Conservation (phyloP, 2,797 vertebrate species). For the Sebastes dallii region DNA sequence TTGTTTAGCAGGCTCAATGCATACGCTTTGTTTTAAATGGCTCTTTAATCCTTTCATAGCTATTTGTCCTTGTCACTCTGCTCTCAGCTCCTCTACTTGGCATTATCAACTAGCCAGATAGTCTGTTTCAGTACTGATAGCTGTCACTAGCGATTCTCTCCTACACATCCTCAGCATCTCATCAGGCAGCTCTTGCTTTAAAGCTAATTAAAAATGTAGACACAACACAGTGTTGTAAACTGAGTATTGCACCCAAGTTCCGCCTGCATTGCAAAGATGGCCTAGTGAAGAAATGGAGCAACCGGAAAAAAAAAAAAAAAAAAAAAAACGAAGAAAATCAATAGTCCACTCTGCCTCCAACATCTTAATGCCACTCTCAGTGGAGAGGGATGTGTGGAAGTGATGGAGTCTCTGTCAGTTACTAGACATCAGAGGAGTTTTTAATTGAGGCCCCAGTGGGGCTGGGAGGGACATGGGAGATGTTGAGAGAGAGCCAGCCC, state of each 20-base stretch:
- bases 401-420: constrained; percentile 81
- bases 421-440: constrained; percentile 78
- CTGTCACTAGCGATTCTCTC: constrained; percentile 76
- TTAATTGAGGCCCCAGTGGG: constrained; percentile 74
- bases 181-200: constrained; percentile 62
- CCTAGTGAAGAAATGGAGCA: constrained; percentile 62
- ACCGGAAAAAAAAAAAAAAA: not conserved
- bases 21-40: constrained; percentile 27
- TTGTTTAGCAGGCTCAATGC: constrained; percentile 35
- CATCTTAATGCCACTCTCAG: constrained; percentile 80
- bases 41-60: constrained; percentile 34
- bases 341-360: constrained; percentile 79
- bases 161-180: constrained; percentile 53
- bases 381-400: constrained; percentile 69
- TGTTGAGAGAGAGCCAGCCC: constrained; percentile 40
- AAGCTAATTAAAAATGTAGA: constrained; percentile 79
- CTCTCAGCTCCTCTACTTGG: constrained; percentile 35
- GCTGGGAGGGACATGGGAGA: constrained; percentile 46
- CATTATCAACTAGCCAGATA: constrained; percentile 60
- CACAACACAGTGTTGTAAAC: constrained; percentile 69
- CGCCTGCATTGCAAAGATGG: constrained; percentile 45
- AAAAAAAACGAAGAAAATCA: constrained; percentile 69
- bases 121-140: constrained; percentile 61
- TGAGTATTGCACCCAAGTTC: constrained; percentile 69
- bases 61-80: constrained; percentile 51